Conservation (phyloP, 2,888 invertebrate genomes). For the Lordiphosa fenestrarum region DNA sequence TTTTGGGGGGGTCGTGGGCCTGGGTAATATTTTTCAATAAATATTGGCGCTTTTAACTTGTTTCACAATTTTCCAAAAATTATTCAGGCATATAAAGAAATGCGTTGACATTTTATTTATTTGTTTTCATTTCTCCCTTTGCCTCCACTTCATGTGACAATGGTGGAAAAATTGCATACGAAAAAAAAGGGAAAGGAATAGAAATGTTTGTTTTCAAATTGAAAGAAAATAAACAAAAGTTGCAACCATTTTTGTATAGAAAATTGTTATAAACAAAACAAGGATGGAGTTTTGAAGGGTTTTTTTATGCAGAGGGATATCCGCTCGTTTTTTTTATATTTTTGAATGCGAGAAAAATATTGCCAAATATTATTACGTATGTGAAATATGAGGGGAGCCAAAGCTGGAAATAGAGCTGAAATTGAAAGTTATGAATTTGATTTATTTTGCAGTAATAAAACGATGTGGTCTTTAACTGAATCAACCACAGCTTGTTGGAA, state of each 20-base stretch:
- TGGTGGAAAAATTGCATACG: constrained; percentile 14
- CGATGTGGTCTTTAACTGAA: no score
- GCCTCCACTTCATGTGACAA: constrained; percentile 44
- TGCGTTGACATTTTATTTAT: constrained; percentile 52
- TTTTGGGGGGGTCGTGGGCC: constrained; percentile 16
- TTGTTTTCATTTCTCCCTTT: constrained; percentile 38
- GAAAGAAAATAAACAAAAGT: constrained; percentile 9
- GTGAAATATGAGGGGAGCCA: no score
- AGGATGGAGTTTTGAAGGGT: not conserved
- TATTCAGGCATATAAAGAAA: constrained; percentile 63
- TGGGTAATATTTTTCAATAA: constrained; percentile 62
- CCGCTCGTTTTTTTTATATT: no score
- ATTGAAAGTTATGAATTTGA: no score
- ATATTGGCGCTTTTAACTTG: constrained; percentile 66
- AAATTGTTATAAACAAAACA: constrained; percentile 22
- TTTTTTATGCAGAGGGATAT: no score
- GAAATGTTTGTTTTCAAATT: constrained; percentile 38
- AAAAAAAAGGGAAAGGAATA: constrained; percentile 26
- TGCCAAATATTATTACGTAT: no score
- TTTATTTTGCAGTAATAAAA: no score
- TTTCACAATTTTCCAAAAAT: constrained; percentile 52
- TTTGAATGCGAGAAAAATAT: no score
- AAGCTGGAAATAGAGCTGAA: no score
- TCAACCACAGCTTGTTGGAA: no score
- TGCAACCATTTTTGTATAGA: constrained; percentile 23